Base-by-base conservation (phyloP, 2,888 invertebrate species). In the Pemphredon lugubris region DNA sequence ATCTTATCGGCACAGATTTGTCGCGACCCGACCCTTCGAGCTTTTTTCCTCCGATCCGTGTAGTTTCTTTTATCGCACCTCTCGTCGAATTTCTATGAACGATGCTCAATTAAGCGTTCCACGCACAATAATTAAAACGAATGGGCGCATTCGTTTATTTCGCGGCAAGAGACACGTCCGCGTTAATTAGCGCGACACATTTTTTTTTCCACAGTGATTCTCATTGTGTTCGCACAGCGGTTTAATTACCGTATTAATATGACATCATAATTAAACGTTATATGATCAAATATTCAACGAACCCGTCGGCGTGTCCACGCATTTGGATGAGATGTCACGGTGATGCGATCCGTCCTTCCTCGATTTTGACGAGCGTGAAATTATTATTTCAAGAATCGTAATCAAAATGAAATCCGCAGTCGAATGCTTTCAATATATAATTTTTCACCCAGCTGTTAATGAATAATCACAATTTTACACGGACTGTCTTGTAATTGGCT, bases 1-100 rank as follows among this genome's bases (percentile, higher is more conserved):
- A 68, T 66, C 75, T 75, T 66, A 76, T 76, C 74, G 39, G 4
- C 39, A 45, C 2, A 30, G 54, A 72, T 72, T 70, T 72, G 58
- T 57, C 59, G 30, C 34, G 45, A 50, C 37, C 32, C 23, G 34
- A 53, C 55, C 42, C 42, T 18, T 40, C 34, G 58, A 54, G 34
- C 55, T 18, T 18, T 20, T 20, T 13, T 18, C 20, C 16, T 16
- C 18, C 34, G 13, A 23, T 21, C 20, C 42, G 14, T 16, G 7
- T 32, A n/a, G 6, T 16, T 11, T 11, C 23, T 18, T 16, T 9
- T 9, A 7, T 30, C n/a, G 30, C 14, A 6, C 6, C 30, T 13
- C 26, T 34, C 47, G 45, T 51, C 51, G 40, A 47, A 57, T 47
- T 61, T 75, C 54, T 60, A 69, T 70, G 57, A 70, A 78, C 37